phyloP scores from a whole-genome alignment of 2,113 vertebrate species.

The Cyphomyrus plagiostoma region DNA sequence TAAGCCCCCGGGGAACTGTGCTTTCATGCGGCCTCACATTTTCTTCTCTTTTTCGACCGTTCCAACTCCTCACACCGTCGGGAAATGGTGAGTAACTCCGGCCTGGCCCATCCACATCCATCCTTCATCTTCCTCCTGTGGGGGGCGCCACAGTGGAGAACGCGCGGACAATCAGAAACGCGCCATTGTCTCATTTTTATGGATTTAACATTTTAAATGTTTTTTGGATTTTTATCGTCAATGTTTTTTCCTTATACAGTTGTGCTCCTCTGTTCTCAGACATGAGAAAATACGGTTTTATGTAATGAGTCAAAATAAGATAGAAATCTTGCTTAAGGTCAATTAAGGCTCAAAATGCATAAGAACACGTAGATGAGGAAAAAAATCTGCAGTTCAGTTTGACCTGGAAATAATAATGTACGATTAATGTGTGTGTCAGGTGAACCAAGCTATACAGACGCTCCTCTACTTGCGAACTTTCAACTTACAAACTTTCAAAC shows the following conservation, averaged over 20 bases:
- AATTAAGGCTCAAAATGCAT: neutral
- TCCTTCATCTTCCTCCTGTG: slow-evolving; percentile 14
- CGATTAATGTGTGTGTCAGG: neutral
- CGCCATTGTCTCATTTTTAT: neutral
- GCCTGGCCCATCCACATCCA: slow-evolving; percentile 26
- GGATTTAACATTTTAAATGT: neutral
- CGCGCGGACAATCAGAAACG: neutral
- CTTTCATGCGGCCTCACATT: slow-evolving; percentile 44
- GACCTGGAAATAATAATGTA: neutral
- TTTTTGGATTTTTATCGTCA: neutral
- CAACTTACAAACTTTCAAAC: too few relatives aligned
- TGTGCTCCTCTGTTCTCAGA: neutral
- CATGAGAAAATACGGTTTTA: neutral
- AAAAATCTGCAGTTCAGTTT: neutral
- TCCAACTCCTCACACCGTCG: slow-evolving; percentile 52
- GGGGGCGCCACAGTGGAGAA: slow-evolving; percentile 31
- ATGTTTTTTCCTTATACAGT: neutral
- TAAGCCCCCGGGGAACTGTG: slow-evolving; percentile 49
- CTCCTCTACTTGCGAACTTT: too few relatives aligned
- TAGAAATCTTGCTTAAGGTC: neutral
- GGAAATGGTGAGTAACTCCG: slow-evolving; percentile 66
- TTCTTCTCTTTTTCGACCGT: slow-evolving; percentile 62
- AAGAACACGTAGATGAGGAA: neutral
- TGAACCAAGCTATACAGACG: neutral
- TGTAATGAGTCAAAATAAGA: neutral